Conservation (phyloP, 2,888 invertebrate species). For the Drosophila pullipes region DNA sequence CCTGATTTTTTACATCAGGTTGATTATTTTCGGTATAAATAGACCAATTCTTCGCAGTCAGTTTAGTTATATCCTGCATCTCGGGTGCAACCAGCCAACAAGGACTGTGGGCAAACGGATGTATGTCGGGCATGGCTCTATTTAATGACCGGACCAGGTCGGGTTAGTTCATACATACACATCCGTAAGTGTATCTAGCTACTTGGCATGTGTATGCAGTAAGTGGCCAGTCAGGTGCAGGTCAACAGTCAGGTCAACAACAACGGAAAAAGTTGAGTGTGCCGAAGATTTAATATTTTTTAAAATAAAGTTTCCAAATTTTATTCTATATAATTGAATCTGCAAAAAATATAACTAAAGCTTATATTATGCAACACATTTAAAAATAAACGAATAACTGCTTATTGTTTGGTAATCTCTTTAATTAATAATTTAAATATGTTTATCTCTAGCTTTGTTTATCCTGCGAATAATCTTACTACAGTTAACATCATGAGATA, state of each 20-base stretch:
- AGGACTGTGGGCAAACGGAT: no score
- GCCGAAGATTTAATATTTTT: background rate
- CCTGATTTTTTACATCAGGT: no score
- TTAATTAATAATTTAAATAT: background rate
- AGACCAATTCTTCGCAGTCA: no score
- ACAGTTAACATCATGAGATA: background rate
- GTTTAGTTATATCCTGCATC: no score
- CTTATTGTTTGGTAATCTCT: background rate
- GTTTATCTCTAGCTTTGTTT: no score
- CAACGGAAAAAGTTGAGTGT: background rate
- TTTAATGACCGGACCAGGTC: conserved; percentile 3
- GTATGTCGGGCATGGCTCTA: conserved; percentile 14
- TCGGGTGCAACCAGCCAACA: no score
- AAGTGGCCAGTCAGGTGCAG: conserved; percentile 31
- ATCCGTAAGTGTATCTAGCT: conserved; percentile 2
- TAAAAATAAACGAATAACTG: background rate
- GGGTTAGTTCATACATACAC: conserved; percentile 11
- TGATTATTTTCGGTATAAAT: no score
- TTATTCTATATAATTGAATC: background rate
- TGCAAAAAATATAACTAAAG: background rate
- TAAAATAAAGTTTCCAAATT: no score
- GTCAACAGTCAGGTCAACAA: conserved; percentile 1
- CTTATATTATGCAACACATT: background rate
- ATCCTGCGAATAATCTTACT: background rate
- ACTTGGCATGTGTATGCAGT: background rate